Evolutionary conservation across 1,140 invertebrate species (phyloP), one percentile per base, ranked within the genome.

Genomic region (Cryptotermes secundus): DNA sequence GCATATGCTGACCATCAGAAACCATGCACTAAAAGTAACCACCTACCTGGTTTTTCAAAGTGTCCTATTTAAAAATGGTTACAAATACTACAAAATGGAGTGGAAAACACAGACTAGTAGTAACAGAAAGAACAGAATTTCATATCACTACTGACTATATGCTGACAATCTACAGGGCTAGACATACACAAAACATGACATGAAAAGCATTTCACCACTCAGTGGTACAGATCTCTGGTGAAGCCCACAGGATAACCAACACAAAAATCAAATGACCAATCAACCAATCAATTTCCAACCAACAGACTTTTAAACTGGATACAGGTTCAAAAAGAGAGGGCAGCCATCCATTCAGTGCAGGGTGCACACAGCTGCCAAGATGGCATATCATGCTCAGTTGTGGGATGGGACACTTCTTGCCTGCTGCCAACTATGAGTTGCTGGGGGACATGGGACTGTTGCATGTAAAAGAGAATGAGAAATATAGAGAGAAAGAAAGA

Each of bases 401-500:
- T 12, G 59, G 59, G 16, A 49, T 31, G 26, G 59, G 59, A 72
- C 2, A 26, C 31, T 12, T 72, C 59, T n/a, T 16, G 14, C 59
- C 45, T 49, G 45, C 45, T 19, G 16, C 45, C 16, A 49, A 49
- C 45, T 49, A 49, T 3, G 3, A 12, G 19, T 14, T 49, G 45
- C 45, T 19, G 45, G 45, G 45, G 16, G 9, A 49, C 3, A 49
- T n/a, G n/a, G n/a, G n/a, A n/a, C n/a, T 42, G 65, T n/a, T 31
- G 79, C 65, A 80, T 16, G 83, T 26, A 35, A 38, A 83, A 72
- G 85, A 85, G 85, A 84, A 86, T 86, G 84, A 85, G 42, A 84
- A n/a, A 84, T 85, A 86, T 84, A 87, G 84, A 85, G 84, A 85
- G 86, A 86, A 53, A 87, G 86, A 88, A 84, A 88, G 87, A 88